These are phyloP conservation scores for Imbricaverruca yamaguchii DNA, from an alignment of 2,888 invertebrate species.

Conservation along the genomic window DNA sequence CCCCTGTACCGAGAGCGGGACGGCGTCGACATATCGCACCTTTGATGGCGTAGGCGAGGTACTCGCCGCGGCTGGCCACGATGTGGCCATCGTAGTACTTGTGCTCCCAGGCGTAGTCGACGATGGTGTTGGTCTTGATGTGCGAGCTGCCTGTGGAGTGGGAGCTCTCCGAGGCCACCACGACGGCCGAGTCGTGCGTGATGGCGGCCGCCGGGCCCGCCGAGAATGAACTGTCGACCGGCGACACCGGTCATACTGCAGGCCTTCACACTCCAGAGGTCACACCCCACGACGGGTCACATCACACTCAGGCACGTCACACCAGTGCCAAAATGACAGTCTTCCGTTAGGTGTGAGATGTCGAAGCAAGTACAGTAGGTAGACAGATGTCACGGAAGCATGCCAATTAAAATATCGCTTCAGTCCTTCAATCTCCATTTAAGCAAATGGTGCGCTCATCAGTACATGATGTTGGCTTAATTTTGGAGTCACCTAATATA, in stretches of 20 bases:
- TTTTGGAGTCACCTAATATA: too few species aligned
- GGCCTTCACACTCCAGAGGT: not conserved
- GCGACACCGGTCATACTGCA: not conserved
- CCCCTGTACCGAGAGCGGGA: too few species aligned
- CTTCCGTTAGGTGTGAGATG: too few species aligned
- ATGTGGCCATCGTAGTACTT: constrained; percentile 79
- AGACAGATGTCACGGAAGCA: too few species aligned
- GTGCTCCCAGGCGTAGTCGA: constrained; percentile 89
- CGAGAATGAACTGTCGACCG: not conserved
- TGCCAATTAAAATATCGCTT: too few species aligned
- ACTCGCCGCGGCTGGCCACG: constrained; percentile 73
- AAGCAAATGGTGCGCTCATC: too few species aligned
- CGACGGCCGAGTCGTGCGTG: not conserved
- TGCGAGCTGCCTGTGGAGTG: constrained; percentile 62
- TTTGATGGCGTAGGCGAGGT: constrained; percentile 84
- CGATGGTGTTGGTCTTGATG: constrained; percentile 80
- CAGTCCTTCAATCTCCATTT: too few species aligned
- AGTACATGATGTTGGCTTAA: too few species aligned
- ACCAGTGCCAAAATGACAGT: too few species aligned
- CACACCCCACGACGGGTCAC: too few species aligned
- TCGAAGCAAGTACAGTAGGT: too few species aligned
- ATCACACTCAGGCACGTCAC: too few species aligned
- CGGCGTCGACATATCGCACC: constrained; percentile 47
- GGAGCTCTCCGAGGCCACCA: not conserved
- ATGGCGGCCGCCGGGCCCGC: not conserved